Evolutionary conservation across 2,888 invertebrate species (phyloP), one percentile per base, ranked within the genome.

Genomic region (Limnephilus marmoratus): DNA sequence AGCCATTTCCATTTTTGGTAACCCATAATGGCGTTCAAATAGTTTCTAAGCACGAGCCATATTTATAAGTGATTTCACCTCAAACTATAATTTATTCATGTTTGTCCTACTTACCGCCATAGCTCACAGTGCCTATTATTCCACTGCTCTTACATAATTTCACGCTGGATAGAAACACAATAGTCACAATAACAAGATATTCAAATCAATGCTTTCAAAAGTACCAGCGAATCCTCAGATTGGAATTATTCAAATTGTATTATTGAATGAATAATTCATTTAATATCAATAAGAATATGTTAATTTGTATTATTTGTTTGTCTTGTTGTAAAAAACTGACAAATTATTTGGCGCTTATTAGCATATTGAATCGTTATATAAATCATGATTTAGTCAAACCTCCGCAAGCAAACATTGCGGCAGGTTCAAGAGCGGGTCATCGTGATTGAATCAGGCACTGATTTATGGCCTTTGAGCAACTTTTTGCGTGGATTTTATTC

Each of bases 331-430:
- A 82, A 82, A 82, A 82, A 15, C 13, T 82, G 82, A 82, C 29
- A 82, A 31, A 82, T 82, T 82, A 82, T 82, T 82, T 34, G 31
- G 29, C 82, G 82, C 82, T 82, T 82, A 82, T 82, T 82, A 15
- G 82, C 82, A 82, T 82, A 15, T 31, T 82, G 82, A 82, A 82
- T 82, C 82, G 34, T 31, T 31, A 13, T 34, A 82, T 82, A 82
- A 82, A 82, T 82, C 82, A 82, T 82, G 29, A 15, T 82, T 82
- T 82, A 82, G 82, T 82, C 82, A 31, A 82, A 34, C 31, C 15
- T 82, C 82, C 7, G 31, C 82, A 34, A 13, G 29, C 34, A 82
- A 82, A 82, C 18, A 31, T 82, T 31, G 82, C 34, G 82, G 82
- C 82, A 82, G 34, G 82, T 82, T 82, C 82, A 82, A 34, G 82